Percentiles rank a stretch among this genome's conserved stretches.
phyloP scores from a whole-genome alignment of 2,888 invertebrate genomes.

The Campoplex nolae region DNA sequence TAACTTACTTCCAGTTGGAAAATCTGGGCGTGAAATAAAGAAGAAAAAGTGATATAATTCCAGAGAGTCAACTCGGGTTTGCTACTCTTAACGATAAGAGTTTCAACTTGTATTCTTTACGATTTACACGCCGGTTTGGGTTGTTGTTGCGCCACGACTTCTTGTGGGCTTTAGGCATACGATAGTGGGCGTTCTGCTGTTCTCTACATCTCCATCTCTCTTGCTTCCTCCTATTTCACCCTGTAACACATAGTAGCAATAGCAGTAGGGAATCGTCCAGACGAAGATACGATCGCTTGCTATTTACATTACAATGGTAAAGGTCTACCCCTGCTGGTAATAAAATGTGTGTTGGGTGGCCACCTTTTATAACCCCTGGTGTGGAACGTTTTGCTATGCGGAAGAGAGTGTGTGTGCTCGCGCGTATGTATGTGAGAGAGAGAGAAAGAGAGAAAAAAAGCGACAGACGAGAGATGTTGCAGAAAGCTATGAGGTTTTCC shows the following conservation, averaged over 20 bases:
- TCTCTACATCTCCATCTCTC: conserved; percentile 21
- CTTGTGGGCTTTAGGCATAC: conserved; percentile 49
- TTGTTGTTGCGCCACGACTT: conserved; percentile 37
- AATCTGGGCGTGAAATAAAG: conserved; percentile 35
- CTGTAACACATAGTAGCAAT: conserved; percentile 38
- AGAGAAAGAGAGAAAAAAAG: too few species aligned
- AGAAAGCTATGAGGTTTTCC: conserved; percentile 13
- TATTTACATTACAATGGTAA: conserved; percentile 73
- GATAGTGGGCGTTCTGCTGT: conserved; percentile 10
- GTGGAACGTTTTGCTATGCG: conserved; percentile 56
- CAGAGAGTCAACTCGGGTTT: conserved; percentile 28
- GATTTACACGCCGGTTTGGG: conserved; percentile 63
- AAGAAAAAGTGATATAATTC: conserved; percentile 53
- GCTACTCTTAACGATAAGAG: conserved; percentile 66
- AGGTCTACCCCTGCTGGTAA: conserved; percentile 68
- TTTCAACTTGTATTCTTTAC: conserved; percentile 68
- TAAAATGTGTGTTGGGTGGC: conserved; percentile 70
- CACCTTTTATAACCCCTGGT: conserved; percentile 69
- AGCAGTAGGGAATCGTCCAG: conserved; percentile 44
- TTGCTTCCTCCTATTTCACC: conserved; percentile 45
- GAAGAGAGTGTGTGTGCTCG: background rate
- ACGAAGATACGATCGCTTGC: conserved; percentile 69
- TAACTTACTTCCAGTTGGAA: conserved; percentile 35
- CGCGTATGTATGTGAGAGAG: too few species aligned
- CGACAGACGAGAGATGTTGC: background rate